Evolutionary conservation across 2,113 vertebrate species (phyloP), one percentile per base, ranked within the genome.

Genomic region (Manacus vitellinus): DNA sequence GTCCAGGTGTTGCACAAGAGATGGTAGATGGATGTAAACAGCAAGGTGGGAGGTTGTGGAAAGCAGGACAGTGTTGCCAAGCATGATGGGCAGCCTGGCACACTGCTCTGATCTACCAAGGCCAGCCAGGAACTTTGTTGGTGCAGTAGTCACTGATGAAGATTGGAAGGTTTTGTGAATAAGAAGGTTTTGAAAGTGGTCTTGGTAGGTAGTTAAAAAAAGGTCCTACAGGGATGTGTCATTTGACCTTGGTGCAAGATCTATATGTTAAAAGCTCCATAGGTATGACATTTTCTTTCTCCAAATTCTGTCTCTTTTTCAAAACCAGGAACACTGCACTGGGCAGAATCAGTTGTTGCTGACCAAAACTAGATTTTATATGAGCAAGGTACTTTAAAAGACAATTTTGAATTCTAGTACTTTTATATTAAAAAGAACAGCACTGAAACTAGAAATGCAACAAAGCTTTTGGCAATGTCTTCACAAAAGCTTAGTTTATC

Each of bases 1-100:
- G 55, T 30, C 72, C 25, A 86, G 46, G 63, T 59, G 63, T 92
- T 96, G 88, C 82, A 81, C 68, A 92, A 95, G 55, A 80, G 67
- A 28, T 49, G 28, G 47, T 18, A 63, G 43, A 56, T 39, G 41
- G 73, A 31, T 33, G 71, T 58, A 93, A 93, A 93, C 59, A 93
- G 55, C 84, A 73, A 92, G 43, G 35, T 91, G 59, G 44, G 67
- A 94, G 76, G 39, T 27, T 59, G 39, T 67, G 74, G 75, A 95
- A 96, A 91, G 14, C 3, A n/a, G 12, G 33, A n/a, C 4, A 9
- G 31, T 13, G 27, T 17, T 93, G 63, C 72, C 72, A 80, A 90
- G 59, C 19, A 56, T 1, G 15, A 82, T 76, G 71, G 81, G 31
- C 58, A 75, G 39, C 55, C 75, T 93, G 95, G 55, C 46, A 66